phyloP scores from a whole-genome alignment of 2,797 vertebrate genomes.

The Alca torda region DNA sequence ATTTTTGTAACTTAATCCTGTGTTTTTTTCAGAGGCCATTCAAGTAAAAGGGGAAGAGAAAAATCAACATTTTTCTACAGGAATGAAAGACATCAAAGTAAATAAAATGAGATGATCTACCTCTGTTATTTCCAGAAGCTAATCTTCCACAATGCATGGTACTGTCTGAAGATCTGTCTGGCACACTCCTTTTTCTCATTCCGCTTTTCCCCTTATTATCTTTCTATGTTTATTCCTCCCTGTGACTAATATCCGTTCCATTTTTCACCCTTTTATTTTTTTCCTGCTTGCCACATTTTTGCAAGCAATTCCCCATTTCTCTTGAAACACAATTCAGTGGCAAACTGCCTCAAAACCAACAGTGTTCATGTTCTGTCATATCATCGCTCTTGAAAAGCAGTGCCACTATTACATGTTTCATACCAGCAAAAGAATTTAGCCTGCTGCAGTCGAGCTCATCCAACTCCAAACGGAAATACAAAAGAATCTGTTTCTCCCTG shows the following conservation, averaged over 20 bases:
- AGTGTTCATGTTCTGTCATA: not conserved
- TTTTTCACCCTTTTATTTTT: not conserved
- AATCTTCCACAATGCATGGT: not conserved
- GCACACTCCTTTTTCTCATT: not conserved
- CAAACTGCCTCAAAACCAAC: not conserved
- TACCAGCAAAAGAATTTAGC: not conserved
- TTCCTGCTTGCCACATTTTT: not conserved
- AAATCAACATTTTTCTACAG: constrained; percentile 4
- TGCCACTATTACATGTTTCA: not conserved
- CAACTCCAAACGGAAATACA: not conserved
- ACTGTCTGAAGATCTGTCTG: not conserved
- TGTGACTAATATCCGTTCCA: not conserved
- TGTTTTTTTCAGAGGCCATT: not conserved
- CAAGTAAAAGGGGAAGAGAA: constrained; percentile 1
- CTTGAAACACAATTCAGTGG: not conserved
- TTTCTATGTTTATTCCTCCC: not conserved
- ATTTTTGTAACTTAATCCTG: constrained; percentile 26
- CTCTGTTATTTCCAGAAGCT: not conserved
- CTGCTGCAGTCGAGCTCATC: not conserved
- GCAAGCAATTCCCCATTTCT: not conserved
- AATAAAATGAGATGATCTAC: not conserved
- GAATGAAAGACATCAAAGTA: constrained; percentile 28
- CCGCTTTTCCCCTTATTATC: not conserved
- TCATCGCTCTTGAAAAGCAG: not conserved
- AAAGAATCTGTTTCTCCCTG: not conserved